Evolutionary conservation across 2,797 vertebrate species (phyloP), one percentile per base, ranked within the genome.

Genomic region (Phoebastria nigripes): DNA sequence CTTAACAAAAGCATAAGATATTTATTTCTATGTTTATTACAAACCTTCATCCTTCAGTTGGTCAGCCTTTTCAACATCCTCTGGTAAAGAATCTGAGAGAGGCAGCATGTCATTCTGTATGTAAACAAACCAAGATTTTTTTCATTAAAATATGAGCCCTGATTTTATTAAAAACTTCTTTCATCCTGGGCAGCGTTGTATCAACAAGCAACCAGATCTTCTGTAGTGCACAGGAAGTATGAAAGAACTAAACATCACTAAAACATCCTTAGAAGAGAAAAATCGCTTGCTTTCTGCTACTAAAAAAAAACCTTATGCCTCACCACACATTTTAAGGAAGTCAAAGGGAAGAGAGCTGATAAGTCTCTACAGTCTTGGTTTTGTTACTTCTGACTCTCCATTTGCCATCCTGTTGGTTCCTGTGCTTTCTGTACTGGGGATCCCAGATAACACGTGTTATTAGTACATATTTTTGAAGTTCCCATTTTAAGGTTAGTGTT

Each of bases 31-130:
- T 47, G 20, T 93, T 77, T 76, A 55, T 91, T 90, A 96, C 90
- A 96, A 97, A 99, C 99, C 99, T 99, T 99, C 99, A 87, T 99
- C 99, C 96, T 99, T 99, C 29, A 99, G 98, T 65, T 99, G 99
- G 93, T 99, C 99, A 33, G 99, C 99, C 97, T 99, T 98, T 90
- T 99, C 99, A 9, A 98, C 97, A 59, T 99, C 98, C 93, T 99
- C 99, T 65, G 99, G 98, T 51, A 98, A 98, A 9, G 98, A 98
- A 96, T 98, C 98, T 80, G 99, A 98, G 65, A 98, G 93, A 51
- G 98, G 98, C 79, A 98, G 65, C 93, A 98, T 98, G 89, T 99
- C 99, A 95, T 99, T 99, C 99, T 99, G 89, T 73, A 74, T 19
- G 31, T 62, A 95, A 77, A 93, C 71, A 95, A 82, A 85, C 42